Base-by-base conservation (phyloP, 2,888 invertebrate species). In the Mantis religiosa region DNA sequence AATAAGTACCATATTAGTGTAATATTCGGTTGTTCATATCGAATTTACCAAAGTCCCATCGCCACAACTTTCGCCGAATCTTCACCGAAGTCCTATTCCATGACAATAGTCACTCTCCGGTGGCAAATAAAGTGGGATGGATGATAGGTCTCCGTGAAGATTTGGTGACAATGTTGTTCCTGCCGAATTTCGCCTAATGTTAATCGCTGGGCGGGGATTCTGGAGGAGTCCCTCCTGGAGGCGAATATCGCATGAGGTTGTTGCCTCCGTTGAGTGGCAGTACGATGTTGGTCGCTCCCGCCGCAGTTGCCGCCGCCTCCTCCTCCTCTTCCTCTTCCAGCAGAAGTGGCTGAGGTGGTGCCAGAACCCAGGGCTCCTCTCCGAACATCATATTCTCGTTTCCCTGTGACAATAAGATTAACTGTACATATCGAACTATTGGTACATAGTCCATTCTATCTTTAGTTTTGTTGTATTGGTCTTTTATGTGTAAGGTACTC, bases 331-430 rank as follows among this genome's bases (percentile, higher is more conserved):
- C 89, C n/a, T 84, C 87, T 81, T 89, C 84, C 85, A 84, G 81
- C 41, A 84, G 47, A 34, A 87, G 81, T 34, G 81, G 87, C n/a
- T 34, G n/a, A n/a, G 87, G 34, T 34, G 87, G 12, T 87, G 87
- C n/a, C 41, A 34, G 41, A 82, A 82, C 90, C 94, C 94, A 94
- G 92, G 93, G 92, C 93, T 94, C 94, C 93, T 93, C 91, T 88
- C 90, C 91, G 89, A 90, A 94, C 94, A 94, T 95, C 95, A 95
- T 94, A 94, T 94, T 94, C 94, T 94, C 94, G 94, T 94, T 94
- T 94, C 94, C 94, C 95, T 95, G 94, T 93, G 94, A 94, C 54
- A 15, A 34, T 20, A 71, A 71, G 20, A 71, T 71, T 6, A 20
- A 20, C 54, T 71, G 54, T 71, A 71, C 54, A 20, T 71, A 71